Evolutionary conservation across 2,888 invertebrate genomes (phyloP).

Genomic region (Periphyllus acericola): DNA sequence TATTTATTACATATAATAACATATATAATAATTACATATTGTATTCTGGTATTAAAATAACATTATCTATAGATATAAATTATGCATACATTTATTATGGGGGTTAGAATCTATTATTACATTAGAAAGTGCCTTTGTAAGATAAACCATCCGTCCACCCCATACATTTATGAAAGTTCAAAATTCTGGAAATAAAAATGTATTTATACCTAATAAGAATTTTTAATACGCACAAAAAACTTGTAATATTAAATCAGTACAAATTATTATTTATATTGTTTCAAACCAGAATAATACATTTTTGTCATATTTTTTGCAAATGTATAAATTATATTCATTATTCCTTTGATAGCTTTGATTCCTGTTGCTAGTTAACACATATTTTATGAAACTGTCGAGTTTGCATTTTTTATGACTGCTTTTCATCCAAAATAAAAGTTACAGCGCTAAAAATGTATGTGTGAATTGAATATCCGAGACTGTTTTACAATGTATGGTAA

Average conservation of each 20-base stretch:
- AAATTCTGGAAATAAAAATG: not conserved
- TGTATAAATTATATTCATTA: not conserved
- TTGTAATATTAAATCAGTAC: not conserved
- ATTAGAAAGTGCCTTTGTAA: no score
- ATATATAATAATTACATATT: no score
- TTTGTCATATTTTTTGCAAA: not conserved
- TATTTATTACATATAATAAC: no score
- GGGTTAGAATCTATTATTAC: no score
- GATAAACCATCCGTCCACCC: no score
- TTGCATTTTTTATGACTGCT: not conserved
- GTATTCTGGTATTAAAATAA: no score
- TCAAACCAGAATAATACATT: not conserved
- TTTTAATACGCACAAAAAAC: not conserved
- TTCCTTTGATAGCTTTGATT: constrained; percentile 18
- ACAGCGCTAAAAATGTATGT: not conserved
- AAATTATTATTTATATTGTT: not conserved
- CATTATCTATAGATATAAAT: no score
- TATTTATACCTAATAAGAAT: not conserved
- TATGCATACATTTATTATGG: no score
- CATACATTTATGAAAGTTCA: no score
- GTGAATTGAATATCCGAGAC: not conserved
- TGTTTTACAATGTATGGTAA: not conserved
- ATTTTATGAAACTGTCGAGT: not conserved
- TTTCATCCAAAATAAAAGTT: not conserved
- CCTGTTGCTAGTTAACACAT: not conserved